Evolutionary conservation across 1,140 invertebrate genomes (phyloP).

Genomic region (Bombus pascuorum): DNA sequence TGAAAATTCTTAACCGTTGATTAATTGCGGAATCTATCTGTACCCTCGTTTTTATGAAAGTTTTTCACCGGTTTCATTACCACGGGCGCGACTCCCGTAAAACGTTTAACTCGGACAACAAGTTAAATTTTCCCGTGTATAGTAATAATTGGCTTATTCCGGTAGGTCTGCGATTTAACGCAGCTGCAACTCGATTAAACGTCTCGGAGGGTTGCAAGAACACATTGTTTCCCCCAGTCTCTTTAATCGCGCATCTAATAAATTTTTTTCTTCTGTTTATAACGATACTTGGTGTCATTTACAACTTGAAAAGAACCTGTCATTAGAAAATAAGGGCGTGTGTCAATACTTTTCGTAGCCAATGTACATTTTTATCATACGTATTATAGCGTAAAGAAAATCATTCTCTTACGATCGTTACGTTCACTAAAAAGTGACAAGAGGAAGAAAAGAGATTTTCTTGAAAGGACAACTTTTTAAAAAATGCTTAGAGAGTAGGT

Average conservation of each 20-base stretch:
- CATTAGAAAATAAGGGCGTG: no score
- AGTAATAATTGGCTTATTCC: conserved; percentile 18
- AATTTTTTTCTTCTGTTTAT: no score
- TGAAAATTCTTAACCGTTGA: not conserved
- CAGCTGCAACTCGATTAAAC: conserved; percentile 24
- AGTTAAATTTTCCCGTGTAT: conserved; percentile 1
- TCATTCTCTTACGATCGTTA: not conserved
- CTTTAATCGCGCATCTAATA: not conserved
- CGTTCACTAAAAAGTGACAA: not conserved
- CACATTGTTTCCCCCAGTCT: not conserved
- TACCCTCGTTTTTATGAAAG: not conserved
- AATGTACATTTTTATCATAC: no score
- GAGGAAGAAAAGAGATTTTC: not conserved
- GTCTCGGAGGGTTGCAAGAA: not conserved
- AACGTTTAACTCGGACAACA: conserved; percentile 8
- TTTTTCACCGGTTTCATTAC: not conserved
- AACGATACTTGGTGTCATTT: no score
- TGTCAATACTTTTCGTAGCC: no score
- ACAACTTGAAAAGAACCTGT: no score
- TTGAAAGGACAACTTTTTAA: not conserved
- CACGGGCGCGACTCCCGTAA: not conserved
- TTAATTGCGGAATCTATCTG: not conserved
- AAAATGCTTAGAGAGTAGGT: not conserved
- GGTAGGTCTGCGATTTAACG: conserved; percentile 11
- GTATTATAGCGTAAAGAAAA: not conserved